Percentiles rank a stretch among this genome's conserved stretches.
phyloP scores from a whole-genome alignment of 92 coral and sea anemone species.

The Scolanthus callimorphus region DNA sequence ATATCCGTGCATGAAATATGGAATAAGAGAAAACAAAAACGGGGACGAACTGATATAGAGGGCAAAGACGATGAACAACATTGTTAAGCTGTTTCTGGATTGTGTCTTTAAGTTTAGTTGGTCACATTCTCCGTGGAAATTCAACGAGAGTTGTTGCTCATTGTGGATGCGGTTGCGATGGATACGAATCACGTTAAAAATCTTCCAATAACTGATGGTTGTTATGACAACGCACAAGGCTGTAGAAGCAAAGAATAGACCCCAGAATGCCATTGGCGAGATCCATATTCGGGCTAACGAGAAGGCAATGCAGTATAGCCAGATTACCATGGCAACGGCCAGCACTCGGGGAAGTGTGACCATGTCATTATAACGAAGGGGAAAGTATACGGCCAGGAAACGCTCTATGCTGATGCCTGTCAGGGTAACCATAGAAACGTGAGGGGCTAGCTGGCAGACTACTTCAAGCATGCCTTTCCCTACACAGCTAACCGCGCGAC shows the following conservation, averaged over 20 bases:
- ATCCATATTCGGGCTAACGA: neutral
- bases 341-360: neutral
- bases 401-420: neutral
- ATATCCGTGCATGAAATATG: neutral
- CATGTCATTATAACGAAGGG: neutral
- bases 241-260: neutral
- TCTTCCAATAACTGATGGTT: neutral
- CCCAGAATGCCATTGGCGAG: neutral
- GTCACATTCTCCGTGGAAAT: neutral
- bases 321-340: neutral
- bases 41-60: neutral
- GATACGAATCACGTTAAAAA: neutral
- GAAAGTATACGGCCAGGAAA: neutral
- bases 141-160: neutral
- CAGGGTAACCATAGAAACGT: neutral
- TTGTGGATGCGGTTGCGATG: neutral
- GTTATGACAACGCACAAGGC: neutral
- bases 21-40: neutral
- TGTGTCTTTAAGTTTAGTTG: neutral
- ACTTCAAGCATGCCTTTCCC: neutral
- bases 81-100: neutral
- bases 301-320: neutral
- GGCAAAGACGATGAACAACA: neutral
- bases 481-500: neutral
- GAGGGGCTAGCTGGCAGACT: neutral